Percentiles rank a stretch among this genome's conserved stretches.
Conservation (phyloP, 1,140 invertebrate genomes). For the Zaprionus ghesquierei region DNA sequence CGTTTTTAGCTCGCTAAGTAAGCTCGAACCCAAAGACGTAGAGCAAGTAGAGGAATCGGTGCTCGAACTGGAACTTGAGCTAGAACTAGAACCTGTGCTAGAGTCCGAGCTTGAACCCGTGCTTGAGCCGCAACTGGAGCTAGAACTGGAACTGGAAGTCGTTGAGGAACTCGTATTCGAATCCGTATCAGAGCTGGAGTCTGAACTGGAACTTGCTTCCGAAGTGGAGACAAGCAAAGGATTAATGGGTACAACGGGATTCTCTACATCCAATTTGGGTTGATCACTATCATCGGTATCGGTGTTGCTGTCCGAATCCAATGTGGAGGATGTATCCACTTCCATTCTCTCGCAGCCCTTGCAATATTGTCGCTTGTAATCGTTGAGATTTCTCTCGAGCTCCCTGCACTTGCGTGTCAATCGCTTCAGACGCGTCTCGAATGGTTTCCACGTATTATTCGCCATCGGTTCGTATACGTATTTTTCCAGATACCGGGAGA, state of each 20-base stretch:
- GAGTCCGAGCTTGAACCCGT: neutral
- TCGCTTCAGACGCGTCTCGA: neutral
- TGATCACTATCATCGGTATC: neutral
- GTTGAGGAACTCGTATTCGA: neutral
- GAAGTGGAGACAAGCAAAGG: neutral
- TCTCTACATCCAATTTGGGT: neutral
- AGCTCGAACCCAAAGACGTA: no score
- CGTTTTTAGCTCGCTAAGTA: no score
- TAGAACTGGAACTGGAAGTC: neutral
- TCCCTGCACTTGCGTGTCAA: neutral
- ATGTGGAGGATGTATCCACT: neutral
- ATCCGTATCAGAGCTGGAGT: neutral
- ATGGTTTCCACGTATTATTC: neutral
- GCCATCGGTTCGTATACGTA: constrained; percentile 2
- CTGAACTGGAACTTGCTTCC: no score
- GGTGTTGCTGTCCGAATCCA: neutral
- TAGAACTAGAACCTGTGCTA: neutral
- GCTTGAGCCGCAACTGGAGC: neutral
- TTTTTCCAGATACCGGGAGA: constrained; percentile 3
- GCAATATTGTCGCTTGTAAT: neutral
- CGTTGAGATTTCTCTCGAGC: neutral
- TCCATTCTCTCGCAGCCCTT: no score
- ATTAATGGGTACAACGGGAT: neutral
- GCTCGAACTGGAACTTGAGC: neutral
- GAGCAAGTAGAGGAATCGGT: no score